Evolutionary conservation across 1,140 invertebrate species (phyloP).

Genomic region (roundworm (Caenorhabditis elegans)): WBcel235 BX284605.5:9333001-9333500

Average conservation of each 20-base stretch:
- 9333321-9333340: neutral
- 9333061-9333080: neutral
- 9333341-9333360: neutral
- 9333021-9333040: slow-evolving; percentile 7
- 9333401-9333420: neutral
- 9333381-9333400: neutral
- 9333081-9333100: neutral
- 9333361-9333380: neutral
- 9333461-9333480: slow-evolving; percentile 1
- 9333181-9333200: slow-evolving; percentile 14
- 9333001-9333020: slow-evolving; percentile 30
- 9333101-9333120: neutral
- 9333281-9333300: neutral
- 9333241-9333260: neutral
- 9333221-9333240: slow-evolving; percentile 15
- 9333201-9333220: neutral
- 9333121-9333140: neutral
- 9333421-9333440: neutral
- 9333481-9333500: neutral
- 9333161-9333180: neutral
- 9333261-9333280: too few relatives aligned
- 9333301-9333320: too few relatives aligned
- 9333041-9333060: neutral
- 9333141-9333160: slow-evolving; percentile 21
- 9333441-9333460: neutral